Evolutionary conservation across 2,797 vertebrate species (phyloP), one percentile per base, ranked within the genome.

Genomic region (Enteromius thamalakanensis): DNA sequence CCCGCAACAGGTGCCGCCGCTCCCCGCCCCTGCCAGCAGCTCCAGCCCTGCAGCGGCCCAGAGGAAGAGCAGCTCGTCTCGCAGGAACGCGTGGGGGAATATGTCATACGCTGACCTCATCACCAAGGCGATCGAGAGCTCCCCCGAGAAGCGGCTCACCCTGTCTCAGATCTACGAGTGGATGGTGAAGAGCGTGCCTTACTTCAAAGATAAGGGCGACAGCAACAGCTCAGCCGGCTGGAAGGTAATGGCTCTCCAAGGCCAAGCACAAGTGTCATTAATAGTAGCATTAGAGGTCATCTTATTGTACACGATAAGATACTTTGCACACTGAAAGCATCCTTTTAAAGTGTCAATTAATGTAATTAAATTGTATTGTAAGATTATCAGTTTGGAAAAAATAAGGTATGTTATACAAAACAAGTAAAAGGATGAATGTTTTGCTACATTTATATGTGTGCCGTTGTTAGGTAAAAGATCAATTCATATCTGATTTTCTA

Each of bases 201-300:
- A 98, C 93, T 99, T 99, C 94, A 99, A 98, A 90, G 98, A 99
- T 88, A 99, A 99, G 91, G 97, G 97, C 21, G 98, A 99, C 95
- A 99, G 96, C 90, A 99, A 98, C 93, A 99, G 97, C 89, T 98
- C 97, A 0, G 98, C 98, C 1, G 97, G 98, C 21, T 99, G 98
- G 97, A 99, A 99, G 97, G 98, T 98, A 91, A 95, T 40, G 26
- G 37, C 34, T 45, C 53, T 64, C 37, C 19, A 32, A 55, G 71
- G 71, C 53, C 75, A 77, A 26, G 58, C 23, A 4, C 15, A 77
- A 77, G 32, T 55, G 72, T 23, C 19, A n/a, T 55, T 55, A 37
- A 75, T 37, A 55, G 72, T 55, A 55, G 32, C 29, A 37, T 34
- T 64, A 64, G 26, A 64, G 14, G 60, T 64, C 62, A 32, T 17